Base-by-base conservation (phyloP, 2,888 invertebrate species). In the Drosophila helvetica region DNA sequence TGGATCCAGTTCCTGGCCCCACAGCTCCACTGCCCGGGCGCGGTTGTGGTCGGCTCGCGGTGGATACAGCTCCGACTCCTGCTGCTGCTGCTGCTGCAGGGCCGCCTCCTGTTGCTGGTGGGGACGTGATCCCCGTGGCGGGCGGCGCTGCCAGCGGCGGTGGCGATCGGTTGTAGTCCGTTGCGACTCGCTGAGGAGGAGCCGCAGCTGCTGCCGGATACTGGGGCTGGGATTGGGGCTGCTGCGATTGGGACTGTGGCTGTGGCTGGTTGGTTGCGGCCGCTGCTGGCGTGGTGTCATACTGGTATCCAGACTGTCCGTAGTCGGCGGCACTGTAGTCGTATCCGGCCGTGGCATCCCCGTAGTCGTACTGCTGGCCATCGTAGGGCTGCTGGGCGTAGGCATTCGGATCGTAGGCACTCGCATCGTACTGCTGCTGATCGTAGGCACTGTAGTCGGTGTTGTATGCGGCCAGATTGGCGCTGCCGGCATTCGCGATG, bases 1-100 rank as follows among this genome's bases (percentile, higher is more conserved):
- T 38, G 38, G 38, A 33, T 85, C 88, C 86, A 90, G 74, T 68
- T 91, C 89, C 53, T 89, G 89, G 33, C 92, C 92, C 92, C 92
- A 92, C 60, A 92, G 80, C 43, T 88, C 91, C 88, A 72, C 90
- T 79, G 92, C 92, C 66, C 91, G 91, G 75, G 91, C 90, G 88
- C 89, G 92, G 68, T 92, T 92, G 91, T 79, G 74, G 57, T 75
- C 90, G 90, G 91, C 91, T 74, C 82, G 90, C 81, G 81, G 84
- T 68, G 79, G 80, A 69, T 47, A 69, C 64, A 42, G 60, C 8
- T 15, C 56, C 63, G 53, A 64, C 68, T 10, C 42, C n/a, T 38
- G 38, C 6, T 30, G 55, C 12, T 38, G 47, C 6, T 46, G 55
- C 19, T 57, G 51, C 19, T 60, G 71, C 50, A 15, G 73, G 17